Conservation (phyloP, 1,140 invertebrate species). For the Drosophila elegans region DNA sequence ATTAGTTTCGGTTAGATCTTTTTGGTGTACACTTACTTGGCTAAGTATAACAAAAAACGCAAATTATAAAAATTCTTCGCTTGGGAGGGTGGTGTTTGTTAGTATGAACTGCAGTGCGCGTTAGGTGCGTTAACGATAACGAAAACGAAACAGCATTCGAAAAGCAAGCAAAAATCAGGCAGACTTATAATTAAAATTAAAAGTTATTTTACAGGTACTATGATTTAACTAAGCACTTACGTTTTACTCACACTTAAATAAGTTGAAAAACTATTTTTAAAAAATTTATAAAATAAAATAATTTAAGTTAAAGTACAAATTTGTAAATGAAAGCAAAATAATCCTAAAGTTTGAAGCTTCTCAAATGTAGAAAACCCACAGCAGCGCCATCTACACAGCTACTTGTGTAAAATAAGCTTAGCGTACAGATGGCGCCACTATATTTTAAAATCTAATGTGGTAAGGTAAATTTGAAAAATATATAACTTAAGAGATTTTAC, state of each 20-base stretch:
- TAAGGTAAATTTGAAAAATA: not conserved
- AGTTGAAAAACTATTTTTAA: not conserved
- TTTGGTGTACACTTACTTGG: constrained; percentile 22
- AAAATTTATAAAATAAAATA: not conserved
- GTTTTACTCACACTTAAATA: too few species aligned
- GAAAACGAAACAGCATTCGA: constrained; percentile 62
- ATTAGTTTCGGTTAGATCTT: constrained; percentile 3
- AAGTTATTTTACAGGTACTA: not conserved
- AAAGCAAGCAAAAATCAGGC: constrained; percentile 56
- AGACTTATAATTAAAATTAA: constrained; percentile 13
- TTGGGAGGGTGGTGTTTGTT: constrained; percentile 85
- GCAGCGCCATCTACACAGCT: constrained; percentile 14
- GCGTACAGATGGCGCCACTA: constrained; percentile 6
- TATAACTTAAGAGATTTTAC: not conserved
- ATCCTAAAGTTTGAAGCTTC: not conserved
- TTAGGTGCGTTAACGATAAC: constrained; percentile 77
- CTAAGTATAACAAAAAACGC: constrained; percentile 37
- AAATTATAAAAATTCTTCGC: constrained; percentile 55
- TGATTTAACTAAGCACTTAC: too few species aligned
- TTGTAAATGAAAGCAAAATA: not conserved
- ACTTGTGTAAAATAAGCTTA: not conserved
- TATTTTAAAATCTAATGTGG: not conserved
- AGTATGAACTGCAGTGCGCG: constrained; percentile 83
- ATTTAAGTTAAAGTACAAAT: not conserved
- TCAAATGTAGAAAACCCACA: not conserved